A percentile compares a stretch with the other conserved stretches of the same genome.
Evolutionary conservation across 2,888 invertebrate genomes (phyloP).

Genomic region (Resseliella maxima): DNA sequence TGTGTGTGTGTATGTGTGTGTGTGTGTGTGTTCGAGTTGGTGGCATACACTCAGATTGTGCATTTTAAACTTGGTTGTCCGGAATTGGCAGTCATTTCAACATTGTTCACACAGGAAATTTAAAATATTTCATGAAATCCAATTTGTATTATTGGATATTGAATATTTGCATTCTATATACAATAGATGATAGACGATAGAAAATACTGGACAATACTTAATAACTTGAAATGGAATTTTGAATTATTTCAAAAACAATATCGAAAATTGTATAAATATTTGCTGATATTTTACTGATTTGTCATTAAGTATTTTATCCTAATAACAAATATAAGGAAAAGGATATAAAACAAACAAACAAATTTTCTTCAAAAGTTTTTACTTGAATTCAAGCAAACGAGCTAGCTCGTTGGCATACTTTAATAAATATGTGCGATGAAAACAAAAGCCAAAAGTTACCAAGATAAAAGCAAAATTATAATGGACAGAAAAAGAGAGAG

Average conservation of each 20-base stretch:
- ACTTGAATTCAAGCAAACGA: not conserved
- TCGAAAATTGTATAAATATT: not conserved
- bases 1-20: too few relatives aligned
- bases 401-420: not conserved
- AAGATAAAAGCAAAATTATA: conserved; percentile 24
- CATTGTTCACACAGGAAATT: not conserved
- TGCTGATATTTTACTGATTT: not conserved
- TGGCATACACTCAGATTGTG: too few relatives aligned
- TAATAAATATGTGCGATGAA: conserved; percentile 7
- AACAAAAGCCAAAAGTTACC: conserved; percentile 21
- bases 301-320: not conserved
- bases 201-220: not conserved
- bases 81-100: too few relatives aligned
- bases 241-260: not conserved
- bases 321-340: not conserved
- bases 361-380: not conserved
- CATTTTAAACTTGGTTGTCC: not conserved
- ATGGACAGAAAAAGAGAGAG: too few relatives aligned
- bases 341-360: not conserved
- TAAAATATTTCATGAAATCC: not conserved
- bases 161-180: not conserved
- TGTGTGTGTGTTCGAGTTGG: too few relatives aligned
- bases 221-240: not conserved
- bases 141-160: not conserved
- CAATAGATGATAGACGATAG: too few relatives aligned